Evolutionary conservation across 1,140 invertebrate species (phyloP).

Genomic region (Leptinotarsa texana): DNA sequence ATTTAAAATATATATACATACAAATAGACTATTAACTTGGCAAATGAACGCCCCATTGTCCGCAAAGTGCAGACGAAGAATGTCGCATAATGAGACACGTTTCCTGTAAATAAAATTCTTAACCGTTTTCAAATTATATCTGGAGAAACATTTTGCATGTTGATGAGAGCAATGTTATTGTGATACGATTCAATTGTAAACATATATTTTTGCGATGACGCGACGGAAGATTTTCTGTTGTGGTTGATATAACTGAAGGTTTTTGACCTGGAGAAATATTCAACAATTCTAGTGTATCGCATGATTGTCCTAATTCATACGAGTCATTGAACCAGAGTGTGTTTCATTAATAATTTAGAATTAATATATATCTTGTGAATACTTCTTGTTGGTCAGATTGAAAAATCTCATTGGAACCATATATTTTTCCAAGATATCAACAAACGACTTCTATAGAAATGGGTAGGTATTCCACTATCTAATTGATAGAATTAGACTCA

Average conservation of each 20-base stretch:
- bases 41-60: not conserved
- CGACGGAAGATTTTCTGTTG: not conserved
- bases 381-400: too few species aligned
- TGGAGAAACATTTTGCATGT: constrained; percentile 5
- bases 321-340: not conserved
- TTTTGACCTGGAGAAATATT: not conserved
- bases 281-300: too few species aligned
- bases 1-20: constrained; percentile 1
- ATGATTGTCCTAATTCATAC: too few species aligned
- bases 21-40: not conserved
- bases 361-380: not conserved
- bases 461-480: too few species aligned
- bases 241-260: not conserved
- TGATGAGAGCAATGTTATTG: not conserved
- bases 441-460: too few species aligned
- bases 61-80: not conserved
- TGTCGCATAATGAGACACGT: not conserved
- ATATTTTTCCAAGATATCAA: too few species aligned
- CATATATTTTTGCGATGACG: constrained; percentile 3
- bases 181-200: not conserved
- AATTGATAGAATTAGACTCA: too few species aligned
- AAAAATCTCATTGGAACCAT: too few species aligned
- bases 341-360: not conserved
- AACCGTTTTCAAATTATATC: constrained; percentile 1
- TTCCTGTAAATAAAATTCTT: constrained; percentile 7